Evolutionary conservation across 2,113 vertebrate species (phyloP).

Genomic region (Shinisaurus crocodilurus): DNA sequence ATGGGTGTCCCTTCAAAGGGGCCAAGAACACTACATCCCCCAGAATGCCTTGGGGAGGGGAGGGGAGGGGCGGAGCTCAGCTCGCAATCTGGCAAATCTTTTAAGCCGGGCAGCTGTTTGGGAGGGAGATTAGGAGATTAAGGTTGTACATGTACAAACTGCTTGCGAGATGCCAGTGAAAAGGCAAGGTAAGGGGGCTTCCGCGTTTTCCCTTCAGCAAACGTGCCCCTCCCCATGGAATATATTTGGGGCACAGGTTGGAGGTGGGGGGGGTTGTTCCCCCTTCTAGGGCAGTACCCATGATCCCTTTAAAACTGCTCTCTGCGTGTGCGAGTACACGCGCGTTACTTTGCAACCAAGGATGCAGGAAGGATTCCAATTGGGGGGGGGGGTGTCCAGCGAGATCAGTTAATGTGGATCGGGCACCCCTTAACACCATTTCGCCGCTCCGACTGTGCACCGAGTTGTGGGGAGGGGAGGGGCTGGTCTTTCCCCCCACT

Average conservation of each 20-base stretch:
- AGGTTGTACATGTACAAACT: not conserved
- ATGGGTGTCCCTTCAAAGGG: too few relatives aligned
- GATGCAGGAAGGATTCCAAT: too few relatives aligned
- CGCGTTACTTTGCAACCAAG: too few relatives aligned
- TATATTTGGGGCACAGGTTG: not conserved
- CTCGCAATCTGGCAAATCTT: slow-evolving; percentile 13
- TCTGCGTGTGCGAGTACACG: rapidly evolving
- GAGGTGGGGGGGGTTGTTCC: not conserved
- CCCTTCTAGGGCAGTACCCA: not conserved
- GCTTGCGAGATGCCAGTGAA: slow-evolving; percentile 19
- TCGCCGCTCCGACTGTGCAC: not conserved
- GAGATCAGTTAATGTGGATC: not conserved
- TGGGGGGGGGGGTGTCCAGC: too few relatives aligned
- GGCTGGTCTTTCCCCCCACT: too few relatives aligned
- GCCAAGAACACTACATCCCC: not conserved
- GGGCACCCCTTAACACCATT: not conserved
- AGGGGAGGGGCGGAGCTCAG: too few relatives aligned
- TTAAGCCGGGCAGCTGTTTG: slow-evolving; percentile 27
- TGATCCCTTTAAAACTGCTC: not conserved
- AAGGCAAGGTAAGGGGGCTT: slow-evolving; percentile 12
- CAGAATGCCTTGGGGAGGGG: not conserved
- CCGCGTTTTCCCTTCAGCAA: too few relatives aligned
- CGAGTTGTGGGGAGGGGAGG: not conserved
- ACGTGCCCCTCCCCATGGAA: rapidly evolving
- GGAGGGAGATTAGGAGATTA: slow-evolving; percentile 35